phyloP scores from a whole-genome alignment of 2,797 vertebrate species.

The Intellagama lesueurii region DNA sequence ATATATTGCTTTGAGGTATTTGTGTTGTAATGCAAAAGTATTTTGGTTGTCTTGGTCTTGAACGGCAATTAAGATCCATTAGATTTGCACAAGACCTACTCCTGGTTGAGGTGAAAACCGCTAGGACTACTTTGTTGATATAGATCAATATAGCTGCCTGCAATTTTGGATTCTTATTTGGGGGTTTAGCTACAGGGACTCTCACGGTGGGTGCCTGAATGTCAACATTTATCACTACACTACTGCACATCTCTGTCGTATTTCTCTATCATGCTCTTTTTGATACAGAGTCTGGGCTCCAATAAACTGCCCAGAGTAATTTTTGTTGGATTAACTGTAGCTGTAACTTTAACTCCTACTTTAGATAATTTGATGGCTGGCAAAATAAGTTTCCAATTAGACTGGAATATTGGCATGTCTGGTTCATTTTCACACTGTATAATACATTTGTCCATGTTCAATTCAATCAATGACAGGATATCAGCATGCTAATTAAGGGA shows the following conservation, averaged over 20 bases:
- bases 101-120: neutral
- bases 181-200: neutral
- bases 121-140: neutral
- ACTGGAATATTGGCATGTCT: neutral
- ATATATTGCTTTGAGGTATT: neutral
- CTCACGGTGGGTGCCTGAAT: neutral
- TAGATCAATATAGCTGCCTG: neutral
- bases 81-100: neutral
- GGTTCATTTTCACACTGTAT: slow-evolving; percentile 13
- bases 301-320: slow-evolving; percentile 1
- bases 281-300: neutral
- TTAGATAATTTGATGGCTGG: slow-evolving; percentile 10
- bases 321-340: neutral
- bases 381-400: slow-evolving; percentile 12
- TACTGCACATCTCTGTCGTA: neutral
- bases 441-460: slow-evolving; percentile 9
- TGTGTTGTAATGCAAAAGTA: neutral
- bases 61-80: neutral
- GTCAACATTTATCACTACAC: neutral
- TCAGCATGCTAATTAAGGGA: neutral
- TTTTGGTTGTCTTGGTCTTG: neutral
- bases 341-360: neutral
- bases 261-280: neutral
- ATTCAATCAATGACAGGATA: slow-evolving; percentile 13
- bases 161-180: neutral